These are phyloP conservation scores for Laticauda colubrina DNA, from an alignment of 2,113 vertebrate genomes.

Conservation along the genomic window DNA sequence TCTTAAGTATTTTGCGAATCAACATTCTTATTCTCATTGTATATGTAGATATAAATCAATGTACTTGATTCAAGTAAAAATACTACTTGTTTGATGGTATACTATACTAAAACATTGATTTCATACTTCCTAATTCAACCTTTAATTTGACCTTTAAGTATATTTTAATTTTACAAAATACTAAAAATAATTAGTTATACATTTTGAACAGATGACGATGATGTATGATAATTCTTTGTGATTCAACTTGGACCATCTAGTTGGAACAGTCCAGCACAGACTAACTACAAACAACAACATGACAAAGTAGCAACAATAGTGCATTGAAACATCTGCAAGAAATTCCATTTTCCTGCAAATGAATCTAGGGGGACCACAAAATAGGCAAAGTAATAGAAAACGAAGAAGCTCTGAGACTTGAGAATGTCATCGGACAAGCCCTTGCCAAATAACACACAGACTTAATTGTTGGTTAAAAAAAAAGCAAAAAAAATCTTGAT, in stretches of 20 bases:
- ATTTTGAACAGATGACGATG: constrained; percentile 13
- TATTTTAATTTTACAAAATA: constrained; percentile 13
- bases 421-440: too few relatives aligned
- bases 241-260: not conserved
- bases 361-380: too few relatives aligned
- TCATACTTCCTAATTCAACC: not conserved
- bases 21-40: constrained; percentile 7
- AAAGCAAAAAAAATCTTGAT: too few relatives aligned
- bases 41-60: not conserved
- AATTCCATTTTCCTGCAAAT: too few relatives aligned
- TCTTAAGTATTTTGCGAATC: constrained; percentile 7
- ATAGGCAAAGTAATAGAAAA: too few relatives aligned
- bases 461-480: too few relatives aligned
- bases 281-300: too few relatives aligned
- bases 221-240: not conserved
- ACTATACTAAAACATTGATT: not conserved
- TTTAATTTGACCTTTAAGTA: not conserved
- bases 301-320: too few relatives aligned
- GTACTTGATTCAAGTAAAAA: constrained; percentile 1
- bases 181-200: not conserved
- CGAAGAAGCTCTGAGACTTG: too few relatives aligned
- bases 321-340: too few relatives aligned
- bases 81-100: not conserved
- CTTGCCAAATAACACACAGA: too few relatives aligned
- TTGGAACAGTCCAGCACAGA: too few relatives aligned